These are phyloP conservation scores for Phortica variegata DNA, from an alignment of 1,140 invertebrate genomes.

Conservation along the genomic window DNA sequence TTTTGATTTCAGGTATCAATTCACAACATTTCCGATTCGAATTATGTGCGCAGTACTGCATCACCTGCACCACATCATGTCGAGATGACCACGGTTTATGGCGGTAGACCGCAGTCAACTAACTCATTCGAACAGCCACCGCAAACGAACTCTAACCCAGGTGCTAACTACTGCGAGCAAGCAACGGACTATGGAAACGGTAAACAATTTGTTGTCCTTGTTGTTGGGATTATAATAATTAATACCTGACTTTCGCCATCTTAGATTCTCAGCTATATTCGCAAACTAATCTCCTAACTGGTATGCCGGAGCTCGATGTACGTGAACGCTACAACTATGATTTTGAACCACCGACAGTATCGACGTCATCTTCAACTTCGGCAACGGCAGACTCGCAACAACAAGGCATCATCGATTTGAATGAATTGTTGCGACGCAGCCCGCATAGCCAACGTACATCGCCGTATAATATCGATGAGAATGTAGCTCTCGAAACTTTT, in stretches of 20 bases:
- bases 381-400: constrained; percentile 6
- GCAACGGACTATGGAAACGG: constrained; percentile 40
- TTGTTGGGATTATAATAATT: background rate
- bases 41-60: constrained; percentile 58
- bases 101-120: constrained; percentile 27
- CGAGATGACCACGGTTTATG: constrained; percentile 55
- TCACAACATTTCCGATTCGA: constrained; percentile 62
- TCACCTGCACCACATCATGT: constrained; percentile 55
- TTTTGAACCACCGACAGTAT: constrained; percentile 25
- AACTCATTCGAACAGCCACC: constrained; percentile 30
- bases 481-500: constrained; percentile 43
- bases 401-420: constrained; percentile 39
- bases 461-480: constrained; percentile 46
- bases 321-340: constrained; percentile 42
- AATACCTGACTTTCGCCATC: background rate
- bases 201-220: too few species aligned
- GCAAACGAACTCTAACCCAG: constrained; percentile 22
- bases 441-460: constrained; percentile 47
- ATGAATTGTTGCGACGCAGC: constrained; percentile 44
- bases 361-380: constrained; percentile 26
- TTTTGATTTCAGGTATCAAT: constrained; percentile 58
- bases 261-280: constrained; percentile 42
- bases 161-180: constrained; percentile 35
- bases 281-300: constrained; percentile 34
- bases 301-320: constrained; percentile 26